Percentiles rank a stretch among this genome's conserved stretches.
Conservation (phyloP, 2,797 vertebrate species). For the Catamblyrhynchus diadema region DNA sequence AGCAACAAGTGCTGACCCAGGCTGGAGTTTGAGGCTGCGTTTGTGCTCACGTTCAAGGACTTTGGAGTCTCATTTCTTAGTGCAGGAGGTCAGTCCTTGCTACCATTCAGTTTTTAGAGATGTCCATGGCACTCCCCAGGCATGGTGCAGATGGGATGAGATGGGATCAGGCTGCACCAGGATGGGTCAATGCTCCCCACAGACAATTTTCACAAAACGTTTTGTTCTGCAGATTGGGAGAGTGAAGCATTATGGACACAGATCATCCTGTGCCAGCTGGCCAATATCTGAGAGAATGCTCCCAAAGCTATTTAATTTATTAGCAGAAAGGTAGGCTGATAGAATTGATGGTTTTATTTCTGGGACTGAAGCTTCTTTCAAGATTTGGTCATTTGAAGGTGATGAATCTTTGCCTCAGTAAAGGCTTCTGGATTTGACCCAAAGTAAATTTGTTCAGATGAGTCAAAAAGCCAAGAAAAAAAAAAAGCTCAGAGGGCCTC, state of each 20-base stretch:
- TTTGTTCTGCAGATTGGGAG: neutral
- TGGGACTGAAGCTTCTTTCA: neutral
- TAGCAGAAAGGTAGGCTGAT: neutral
- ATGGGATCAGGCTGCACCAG: neutral
- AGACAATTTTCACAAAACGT: neutral
- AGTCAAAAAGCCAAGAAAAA: neutral
- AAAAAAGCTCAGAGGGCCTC: neutral
- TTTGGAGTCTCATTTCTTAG: neutral
- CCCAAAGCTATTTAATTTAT: neutral
- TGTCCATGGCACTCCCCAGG: rapidly evolving
- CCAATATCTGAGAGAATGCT: neutral
- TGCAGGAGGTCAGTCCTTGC: neutral
- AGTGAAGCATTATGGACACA: neutral
- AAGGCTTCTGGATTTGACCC: neutral
- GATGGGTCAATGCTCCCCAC: rapidly evolving
- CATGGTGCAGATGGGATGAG: neutral
- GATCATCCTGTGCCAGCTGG: neutral
- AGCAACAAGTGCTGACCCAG: neutral
- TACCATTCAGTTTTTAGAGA: neutral
- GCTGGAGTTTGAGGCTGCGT: neutral
- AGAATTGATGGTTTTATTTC: neutral
- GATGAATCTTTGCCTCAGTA: neutral
- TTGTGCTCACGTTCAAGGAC: neutral
- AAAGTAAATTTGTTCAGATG: neutral
- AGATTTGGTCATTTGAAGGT: neutral